Conservation (phyloP, 2,888 invertebrate genomes). For the Spodoptera exigua region DNA sequence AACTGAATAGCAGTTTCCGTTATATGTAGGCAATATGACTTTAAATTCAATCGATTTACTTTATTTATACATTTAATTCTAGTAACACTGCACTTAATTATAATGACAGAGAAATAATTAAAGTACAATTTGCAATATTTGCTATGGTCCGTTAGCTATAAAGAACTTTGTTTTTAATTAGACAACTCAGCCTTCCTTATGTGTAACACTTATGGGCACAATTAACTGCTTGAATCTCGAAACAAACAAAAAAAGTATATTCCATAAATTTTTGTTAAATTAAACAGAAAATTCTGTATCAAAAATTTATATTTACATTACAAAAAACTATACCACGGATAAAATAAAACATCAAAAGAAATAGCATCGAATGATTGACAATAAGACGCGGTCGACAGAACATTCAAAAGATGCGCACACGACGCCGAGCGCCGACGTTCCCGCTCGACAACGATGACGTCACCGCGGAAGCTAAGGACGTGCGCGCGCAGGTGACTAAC, state of each 20-base stretch:
- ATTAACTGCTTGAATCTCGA: too few relatives aligned
- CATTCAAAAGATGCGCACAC: constrained; percentile 56
- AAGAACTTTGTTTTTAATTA: too few relatives aligned
- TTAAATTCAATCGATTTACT: constrained; percentile 1
- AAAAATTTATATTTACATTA: background rate
- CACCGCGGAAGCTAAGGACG: constrained; percentile 83
- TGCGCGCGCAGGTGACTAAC: constrained; percentile 76
- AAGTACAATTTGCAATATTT: background rate
- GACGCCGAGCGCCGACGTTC: constrained; percentile 37
- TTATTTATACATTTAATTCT: constrained; percentile 12
- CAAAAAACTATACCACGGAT: constrained; percentile 17
- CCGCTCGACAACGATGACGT: constrained; percentile 69
- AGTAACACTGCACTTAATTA: constrained; percentile 1
- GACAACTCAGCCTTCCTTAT: too few relatives aligned
- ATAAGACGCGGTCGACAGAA: constrained; percentile 33
- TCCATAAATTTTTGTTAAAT: too few relatives aligned
- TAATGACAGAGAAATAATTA: background rate
- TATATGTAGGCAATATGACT: constrained; percentile 9
- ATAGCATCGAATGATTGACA: constrained; percentile 30
- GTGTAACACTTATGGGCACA: too few relatives aligned
- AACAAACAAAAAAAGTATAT: too few relatives aligned
- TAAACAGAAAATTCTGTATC: too few relatives aligned
- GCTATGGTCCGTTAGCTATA: too few relatives aligned
- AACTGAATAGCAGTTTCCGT: constrained; percentile 15
- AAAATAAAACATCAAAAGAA: constrained; percentile 5